Conservation (phyloP, 2,797 vertebrate genomes). For the Tragelaphus oryx region DNA sequence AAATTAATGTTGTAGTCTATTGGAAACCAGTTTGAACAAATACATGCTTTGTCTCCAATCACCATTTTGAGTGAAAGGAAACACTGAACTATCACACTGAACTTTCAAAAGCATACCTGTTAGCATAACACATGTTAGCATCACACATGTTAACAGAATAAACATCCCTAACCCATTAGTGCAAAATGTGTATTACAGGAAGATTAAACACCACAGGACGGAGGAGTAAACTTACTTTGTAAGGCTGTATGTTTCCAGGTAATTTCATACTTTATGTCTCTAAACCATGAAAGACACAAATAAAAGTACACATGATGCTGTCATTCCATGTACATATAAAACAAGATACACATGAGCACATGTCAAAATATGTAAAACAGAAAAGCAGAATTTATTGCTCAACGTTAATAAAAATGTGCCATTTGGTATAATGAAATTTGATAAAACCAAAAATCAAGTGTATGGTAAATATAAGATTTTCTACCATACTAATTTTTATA, state of each 20-base stretch:
- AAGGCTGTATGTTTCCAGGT: not conserved
- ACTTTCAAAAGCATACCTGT: not conserved
- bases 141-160: not conserved
- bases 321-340: not conserved
- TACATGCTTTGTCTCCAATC: not conserved
- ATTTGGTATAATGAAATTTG: not conserved
- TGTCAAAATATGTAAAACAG: not conserved
- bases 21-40: constrained; percentile 28
- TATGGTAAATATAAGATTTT: constrained; percentile 12
- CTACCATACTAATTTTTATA: constrained; percentile 5
- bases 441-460: not conserved
- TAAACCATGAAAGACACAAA: not conserved
- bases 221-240: not conserved
- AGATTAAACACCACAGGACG: constrained; percentile 19
- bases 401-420: not conserved
- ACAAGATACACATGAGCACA: not conserved
- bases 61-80: constrained; percentile 24
- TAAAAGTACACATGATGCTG: not conserved
- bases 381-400: constrained; percentile 25
- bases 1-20: constrained; percentile 21
- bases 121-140: not conserved
- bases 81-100: not conserved
- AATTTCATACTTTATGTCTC: not conserved
- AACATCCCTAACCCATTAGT: not conserved
- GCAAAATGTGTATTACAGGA: not conserved